Base-by-base conservation (phyloP, 2,797 vertebrate genomes). In the Buphagus erythrorhynchus region DNA sequence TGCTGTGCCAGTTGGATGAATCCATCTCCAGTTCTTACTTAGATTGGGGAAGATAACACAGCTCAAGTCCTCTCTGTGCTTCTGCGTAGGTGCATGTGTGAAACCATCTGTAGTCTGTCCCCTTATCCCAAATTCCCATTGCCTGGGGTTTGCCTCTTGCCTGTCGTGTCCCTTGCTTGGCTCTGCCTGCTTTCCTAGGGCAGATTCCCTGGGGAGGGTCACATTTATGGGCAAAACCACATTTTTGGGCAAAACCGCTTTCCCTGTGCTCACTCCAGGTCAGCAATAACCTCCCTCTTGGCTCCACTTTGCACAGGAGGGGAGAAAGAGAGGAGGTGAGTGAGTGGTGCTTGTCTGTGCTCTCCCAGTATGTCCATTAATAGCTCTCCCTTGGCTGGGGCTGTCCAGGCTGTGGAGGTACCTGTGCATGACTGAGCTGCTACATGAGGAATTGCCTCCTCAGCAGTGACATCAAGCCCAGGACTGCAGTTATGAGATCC, bases 1-100 rank as follows among this genome's bases (percentile, higher is more conserved):
- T 68, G 48, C 58, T 69, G 12, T 86, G 87, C 84, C 87, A 95
- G 58, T 69, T 86, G 69, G 83, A 83, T 61, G 49, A 21, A 26
- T 86, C 35, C 19, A 6, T 83, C 65, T 88, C 67, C 75, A 48
- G 16, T 48, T 90, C 69, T 81, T 80, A 9, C 25, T 82, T 54
- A 57, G 43, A 75, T 0, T 78, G 62, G 58, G 51, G 42, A 81
- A 81, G 78, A 54, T n/a, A 61, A 85, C 68, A 68, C 3, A 1
- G 66, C 89, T 78, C 48, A 5, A 68, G 48, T 86, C 42, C 12
- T 92, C 61, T 68, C 54, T 1, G 0, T 2, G 8, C 26, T 48
- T 61, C 38, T 38, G 65, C 1, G 35, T 92, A 61, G 76, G 75
- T 82, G 61, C 2, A 2, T 7, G 1, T 71, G 74, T 74, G 87